These are phyloP conservation scores for Python bivittatus DNA, from an alignment of 2,113 vertebrate genomes.

Conservation along the genomic window DNA sequence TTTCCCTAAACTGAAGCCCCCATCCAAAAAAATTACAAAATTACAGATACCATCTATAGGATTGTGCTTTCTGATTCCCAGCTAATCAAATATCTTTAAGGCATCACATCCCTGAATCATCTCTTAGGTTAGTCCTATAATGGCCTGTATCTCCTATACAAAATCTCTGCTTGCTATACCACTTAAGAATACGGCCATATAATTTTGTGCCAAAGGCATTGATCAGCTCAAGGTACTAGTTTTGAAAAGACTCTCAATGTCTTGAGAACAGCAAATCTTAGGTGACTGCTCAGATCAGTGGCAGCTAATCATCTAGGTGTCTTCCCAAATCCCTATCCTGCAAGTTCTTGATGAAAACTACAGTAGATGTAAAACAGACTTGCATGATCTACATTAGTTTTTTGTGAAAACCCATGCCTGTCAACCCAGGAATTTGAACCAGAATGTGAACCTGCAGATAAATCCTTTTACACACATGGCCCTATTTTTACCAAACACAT, in stretches of 20 bases:
- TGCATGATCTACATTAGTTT: not conserved
- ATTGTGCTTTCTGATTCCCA: not conserved
- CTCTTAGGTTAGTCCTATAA: not conserved
- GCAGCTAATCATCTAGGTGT: not conserved
- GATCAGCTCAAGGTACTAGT: not conserved
- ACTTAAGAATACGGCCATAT: not conserved
- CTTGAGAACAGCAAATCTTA: not conserved
- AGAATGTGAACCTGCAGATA: not conserved
- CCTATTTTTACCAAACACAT: not conserved
- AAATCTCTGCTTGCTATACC: not conserved
- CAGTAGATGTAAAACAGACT: not conserved
- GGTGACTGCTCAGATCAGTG: not conserved
- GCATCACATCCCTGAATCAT: not conserved
- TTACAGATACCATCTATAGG: not conserved
- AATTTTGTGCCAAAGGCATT: not conserved
- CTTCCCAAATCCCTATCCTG: not conserved
- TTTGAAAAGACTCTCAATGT: not conserved
- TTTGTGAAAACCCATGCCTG: not conserved
- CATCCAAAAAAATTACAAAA: not conserved
- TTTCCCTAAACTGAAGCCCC: not conserved
- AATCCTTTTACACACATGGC: not conserved
- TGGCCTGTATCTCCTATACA: not conserved
- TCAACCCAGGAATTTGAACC: not conserved
- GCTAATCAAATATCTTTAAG: not conserved
- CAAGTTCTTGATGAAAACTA: not conserved